A percentile compares a stretch with the other conserved stretches of the same genome.
Conservation (phyloP, 2,113 vertebrate species). For the Meles meles region DNA sequence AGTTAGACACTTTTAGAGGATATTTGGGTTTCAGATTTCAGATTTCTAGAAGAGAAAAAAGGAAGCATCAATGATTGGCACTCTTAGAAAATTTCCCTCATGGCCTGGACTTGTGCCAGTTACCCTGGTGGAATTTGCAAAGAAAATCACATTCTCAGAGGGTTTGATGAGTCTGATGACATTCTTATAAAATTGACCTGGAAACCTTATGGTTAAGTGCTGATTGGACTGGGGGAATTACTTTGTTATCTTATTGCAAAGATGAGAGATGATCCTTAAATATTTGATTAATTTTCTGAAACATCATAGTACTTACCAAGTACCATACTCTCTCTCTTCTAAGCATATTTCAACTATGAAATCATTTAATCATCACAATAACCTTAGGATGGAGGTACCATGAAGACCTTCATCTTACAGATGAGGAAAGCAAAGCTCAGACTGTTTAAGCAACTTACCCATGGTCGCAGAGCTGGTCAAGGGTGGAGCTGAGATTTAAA, state of each 20-base stretch:
- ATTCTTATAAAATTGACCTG: neutral
- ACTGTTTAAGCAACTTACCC: neutral
- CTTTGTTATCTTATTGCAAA: neutral
- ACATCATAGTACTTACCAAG: neutral
- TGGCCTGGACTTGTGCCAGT: neutral
- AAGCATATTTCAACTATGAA: conserved; percentile 12
- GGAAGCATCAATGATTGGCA: neutral
- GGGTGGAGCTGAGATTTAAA: neutral
- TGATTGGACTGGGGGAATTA: neutral
- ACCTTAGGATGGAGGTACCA: neutral
- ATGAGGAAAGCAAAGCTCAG: conserved; percentile 19
- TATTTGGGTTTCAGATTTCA: conserved; percentile 10
- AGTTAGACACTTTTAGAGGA: neutral
- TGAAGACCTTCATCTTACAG: neutral
- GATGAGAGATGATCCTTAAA: neutral
- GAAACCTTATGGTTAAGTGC: neutral
- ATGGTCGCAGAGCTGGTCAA: neutral
- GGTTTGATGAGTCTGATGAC: neutral
- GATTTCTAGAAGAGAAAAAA: neutral
- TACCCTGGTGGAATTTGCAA: neutral
- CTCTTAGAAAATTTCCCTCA: neutral
- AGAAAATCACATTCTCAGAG: neutral
- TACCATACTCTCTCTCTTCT: neutral
- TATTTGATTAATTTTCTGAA: conserved; percentile 19
- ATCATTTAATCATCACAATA: conserved; percentile 15